Evolutionary conservation across 2,113 vertebrate species (phyloP), one percentile per base, ranked within the genome.

Genomic region (Asarcornis scutulata): DNA sequence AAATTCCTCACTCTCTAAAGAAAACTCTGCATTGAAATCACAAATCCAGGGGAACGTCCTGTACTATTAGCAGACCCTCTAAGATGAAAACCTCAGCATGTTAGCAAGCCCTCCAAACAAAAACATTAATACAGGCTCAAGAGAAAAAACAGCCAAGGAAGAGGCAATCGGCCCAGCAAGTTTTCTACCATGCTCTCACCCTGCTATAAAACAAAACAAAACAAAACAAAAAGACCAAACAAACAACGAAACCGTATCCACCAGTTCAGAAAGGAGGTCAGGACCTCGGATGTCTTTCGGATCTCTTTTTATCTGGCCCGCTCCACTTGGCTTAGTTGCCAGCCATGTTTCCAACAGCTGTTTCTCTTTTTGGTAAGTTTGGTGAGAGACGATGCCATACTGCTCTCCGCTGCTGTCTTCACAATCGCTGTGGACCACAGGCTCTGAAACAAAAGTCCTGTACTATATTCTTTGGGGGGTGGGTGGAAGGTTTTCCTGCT

Each of bases 1-100:
- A 97, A 97, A 94, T 91, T 94, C 95, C 94, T 95, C 48, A 40
- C 63, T 77, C 87, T 75, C 88, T 95, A 78, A 94, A 96, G 95
- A 96, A 92, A 96, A 96, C 86, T 66, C 72, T 84, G 46, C 88
- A 92, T 76, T 95, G 85, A 96, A 96, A 94, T 96, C 88, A 74
- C 55, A 48, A 90, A 88, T 88, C 66, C 96, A 96, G 52, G 84
- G 75, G 86, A 88, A 86, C 1, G 62, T 95, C 85, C 91, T 86
- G 83, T 91, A 55, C 89, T 87, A 67, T 81, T 91, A 93, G 88
- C 88, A 90, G 92, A 95, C 84, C 77, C 64, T 21, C 82, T 83
- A 31, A 91, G 81, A 87, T 48, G 93, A 85, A 97, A 97, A 97
- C 86, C 93, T 96, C 95, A 96, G 64, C 75, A 84, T 74, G 67